Base-by-base conservation (phyloP, 2,113 vertebrate genomes). In the Hystrix brachyura region DNA sequence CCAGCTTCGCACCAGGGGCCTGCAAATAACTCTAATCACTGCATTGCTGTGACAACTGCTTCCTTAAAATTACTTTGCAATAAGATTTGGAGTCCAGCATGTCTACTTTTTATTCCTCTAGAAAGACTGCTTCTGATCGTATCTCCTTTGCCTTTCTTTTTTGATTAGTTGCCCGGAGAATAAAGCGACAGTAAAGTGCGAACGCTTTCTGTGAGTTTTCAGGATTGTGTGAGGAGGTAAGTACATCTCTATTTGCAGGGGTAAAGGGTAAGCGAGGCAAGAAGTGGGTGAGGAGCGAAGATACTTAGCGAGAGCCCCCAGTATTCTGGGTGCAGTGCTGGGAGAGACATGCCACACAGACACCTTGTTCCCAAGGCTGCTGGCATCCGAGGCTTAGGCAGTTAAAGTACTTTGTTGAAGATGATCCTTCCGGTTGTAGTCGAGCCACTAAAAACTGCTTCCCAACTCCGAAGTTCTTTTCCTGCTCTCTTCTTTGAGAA, bases 21-120 rank as follows among this genome's bases (percentile, higher is more conserved):
- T 53, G 21, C 43, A 82, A 48, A 87, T 51, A 83, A 51, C 8
- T 25, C 29, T 29, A 74, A 55, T 43, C 12, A 43, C 32, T 83
- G 25, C 7, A 19, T 87, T 12, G 23, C 29, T n/a, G 1, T 55
- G 67, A 69, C 48, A 65, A 65, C 43, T 29, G 11, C 7, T 27
- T 64, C 62, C 87, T 93, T 29, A 80, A 57, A n/a, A 32, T 87
- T 81, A 48, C 38, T 93, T 86, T 86, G n/a, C 19, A 69, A 13
- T 60, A 55, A 53, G 18, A 4, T 55, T 57, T 96, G 43, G 5
- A 46, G 65, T 71, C 12, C 11, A 69, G 2, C 1, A 19, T 62
- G 11, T 90, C 14, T 74, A 14, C 4, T 25, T 71, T 71, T 57
- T 48, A 7, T 71, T 0, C 29, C 27, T 89, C 46, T 74, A 65